Conservation (phyloP, 2,888 invertebrate species). For the Pocota personata region DNA sequence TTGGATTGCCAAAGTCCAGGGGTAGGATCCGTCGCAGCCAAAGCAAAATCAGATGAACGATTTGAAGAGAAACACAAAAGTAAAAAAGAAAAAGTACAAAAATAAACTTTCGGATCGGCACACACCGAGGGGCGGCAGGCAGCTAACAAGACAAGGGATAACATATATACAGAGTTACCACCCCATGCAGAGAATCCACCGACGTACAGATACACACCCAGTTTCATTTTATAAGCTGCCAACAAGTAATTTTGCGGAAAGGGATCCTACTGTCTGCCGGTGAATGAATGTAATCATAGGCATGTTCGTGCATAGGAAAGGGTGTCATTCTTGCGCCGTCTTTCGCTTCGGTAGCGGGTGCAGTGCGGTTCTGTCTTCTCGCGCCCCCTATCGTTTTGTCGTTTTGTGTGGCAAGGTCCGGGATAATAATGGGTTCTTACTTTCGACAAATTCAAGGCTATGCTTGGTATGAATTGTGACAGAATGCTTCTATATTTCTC, state of each 20-base stretch:
- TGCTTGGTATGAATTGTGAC: conserved; percentile 10
- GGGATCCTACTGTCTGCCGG: conserved; percentile 55
- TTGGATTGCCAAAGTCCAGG: conserved; percentile 49
- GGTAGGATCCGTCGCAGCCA: conserved; percentile 27
- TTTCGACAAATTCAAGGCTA: conserved; percentile 56
- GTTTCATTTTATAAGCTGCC: conserved; percentile 59
- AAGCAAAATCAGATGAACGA: conserved; percentile 54
- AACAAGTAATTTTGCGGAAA: conserved; percentile 54
- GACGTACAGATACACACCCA: conserved; percentile 31
- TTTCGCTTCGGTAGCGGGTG: background rate
- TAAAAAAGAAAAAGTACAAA: conserved; percentile 25
- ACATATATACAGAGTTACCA: background rate
- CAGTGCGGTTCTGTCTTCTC: conserved; percentile 8
- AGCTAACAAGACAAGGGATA: conserved; percentile 36
- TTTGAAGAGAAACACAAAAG: conserved; percentile 41
- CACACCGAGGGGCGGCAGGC: conserved; percentile 27
- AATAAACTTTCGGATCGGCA: conserved; percentile 53
- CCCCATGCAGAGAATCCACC: conserved; percentile 26
- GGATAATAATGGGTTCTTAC: conserved; percentile 19
- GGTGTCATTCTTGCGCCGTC: conserved; percentile 46
- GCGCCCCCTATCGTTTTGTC: conserved; percentile 10
- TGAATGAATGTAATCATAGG: conserved; percentile 62
- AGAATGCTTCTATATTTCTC: background rate
- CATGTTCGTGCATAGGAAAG: conserved; percentile 32
- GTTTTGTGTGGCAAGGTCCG: conserved; percentile 22